Percentiles rank a stretch among this genome's conserved stretches.
phyloP scores from a whole-genome alignment of 37 sponge, comb jelly and placozoan genomes.

The Dysidea cf. avara region DNA sequence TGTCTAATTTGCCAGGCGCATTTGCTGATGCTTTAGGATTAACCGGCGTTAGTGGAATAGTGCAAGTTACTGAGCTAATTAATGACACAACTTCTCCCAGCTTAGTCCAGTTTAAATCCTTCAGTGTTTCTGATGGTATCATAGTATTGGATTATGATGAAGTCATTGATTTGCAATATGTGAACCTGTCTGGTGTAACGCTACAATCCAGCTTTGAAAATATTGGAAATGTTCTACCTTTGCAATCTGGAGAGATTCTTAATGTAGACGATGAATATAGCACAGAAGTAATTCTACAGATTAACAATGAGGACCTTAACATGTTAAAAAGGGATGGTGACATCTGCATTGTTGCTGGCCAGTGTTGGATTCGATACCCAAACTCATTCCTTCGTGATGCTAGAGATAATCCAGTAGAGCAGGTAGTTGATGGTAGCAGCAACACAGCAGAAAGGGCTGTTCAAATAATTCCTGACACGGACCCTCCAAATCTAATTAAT shows the following conservation, averaged over 20 bases:
- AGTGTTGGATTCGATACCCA: slow-evolving; percentile 70
- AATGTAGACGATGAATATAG: slow-evolving; percentile 27
- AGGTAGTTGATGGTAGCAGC: slow-evolving; percentile 20
- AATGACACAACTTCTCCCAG: slow-evolving; percentile 51
- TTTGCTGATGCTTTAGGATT: slow-evolving; percentile 58
- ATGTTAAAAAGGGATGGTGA: slow-evolving; percentile 40
- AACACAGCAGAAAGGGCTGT: slow-evolving; percentile 5
- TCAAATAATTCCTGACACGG: slow-evolving; percentile 37
- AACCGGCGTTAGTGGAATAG: slow-evolving; percentile 24
- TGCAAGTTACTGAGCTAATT: slow-evolving; percentile 26
- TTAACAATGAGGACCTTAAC: slow-evolving; percentile 55
- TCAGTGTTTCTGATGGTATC: slow-evolving; percentile 62
- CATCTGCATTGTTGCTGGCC: slow-evolving; percentile 38
- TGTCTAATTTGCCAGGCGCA: slow-evolving; percentile 40
- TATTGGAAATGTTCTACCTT: background rate
- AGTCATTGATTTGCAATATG: slow-evolving; percentile 47
- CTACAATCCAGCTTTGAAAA: slow-evolving; percentile 21
- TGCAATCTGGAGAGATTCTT: slow-evolving; percentile 2
- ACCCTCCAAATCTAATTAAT: slow-evolving; percentile 33
- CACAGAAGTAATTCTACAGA: slow-evolving; percentile 34
- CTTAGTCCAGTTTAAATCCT: slow-evolving; percentile 49
- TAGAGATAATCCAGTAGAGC: slow-evolving; percentile 49
- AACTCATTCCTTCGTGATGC: slow-evolving; percentile 50
- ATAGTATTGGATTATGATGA: slow-evolving; percentile 73
- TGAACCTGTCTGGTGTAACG: slow-evolving; percentile 50